Evolutionary conservation across 2,113 vertebrate genomes (phyloP), one percentile per base, ranked within the genome.

Genomic region (Chlorocebus sabaeus): DNA sequence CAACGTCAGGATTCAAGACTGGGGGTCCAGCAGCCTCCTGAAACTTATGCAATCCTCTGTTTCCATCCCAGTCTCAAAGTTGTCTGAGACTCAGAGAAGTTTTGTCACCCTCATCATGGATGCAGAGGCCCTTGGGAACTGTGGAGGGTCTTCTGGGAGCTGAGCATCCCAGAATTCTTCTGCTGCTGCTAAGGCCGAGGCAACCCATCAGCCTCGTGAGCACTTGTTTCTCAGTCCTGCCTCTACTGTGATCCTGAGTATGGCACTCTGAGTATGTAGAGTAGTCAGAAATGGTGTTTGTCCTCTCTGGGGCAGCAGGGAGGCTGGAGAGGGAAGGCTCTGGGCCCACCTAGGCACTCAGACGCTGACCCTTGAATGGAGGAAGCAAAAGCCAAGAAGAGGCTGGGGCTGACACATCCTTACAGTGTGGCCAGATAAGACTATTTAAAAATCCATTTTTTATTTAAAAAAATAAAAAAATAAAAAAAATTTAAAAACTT

Each of bases 101-200:
- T n/a, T 6, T 50, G 96, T 92, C 32, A 4, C 52, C 38, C 79
- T 67, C 12, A 2, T 16, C 3, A 6, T 10, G 20, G 76, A 67
- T 8, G 59, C 57, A 32, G 86, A 64, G 75, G 35, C 48, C 72
- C 23, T 11, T 14, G 30, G 52, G 55, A 83, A 45, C 27, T 14
- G 2, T 18, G 1, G 27, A 72, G 14, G 55, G 14, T 40, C 64
- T 80, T 55, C 67, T 22, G 38, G 75, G 48, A 87, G 45, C 3
- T 2, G 27, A 61, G 35, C 76, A 11, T 11, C 30, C 52, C 13
- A 10, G 82, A 61, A 18, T n/a, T 30, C 73, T 30, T 3, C 64
- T 73, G 13, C 52, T 68, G 55, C 67, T 5, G 2, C 2, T 2
- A 12, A n/a, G 40, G 78, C 40, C 0, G 3, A 32, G 32, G 20